phyloP scores from a whole-genome alignment of 2,797 vertebrate genomes.

The Sebastiscus albofasciatus region DNA sequence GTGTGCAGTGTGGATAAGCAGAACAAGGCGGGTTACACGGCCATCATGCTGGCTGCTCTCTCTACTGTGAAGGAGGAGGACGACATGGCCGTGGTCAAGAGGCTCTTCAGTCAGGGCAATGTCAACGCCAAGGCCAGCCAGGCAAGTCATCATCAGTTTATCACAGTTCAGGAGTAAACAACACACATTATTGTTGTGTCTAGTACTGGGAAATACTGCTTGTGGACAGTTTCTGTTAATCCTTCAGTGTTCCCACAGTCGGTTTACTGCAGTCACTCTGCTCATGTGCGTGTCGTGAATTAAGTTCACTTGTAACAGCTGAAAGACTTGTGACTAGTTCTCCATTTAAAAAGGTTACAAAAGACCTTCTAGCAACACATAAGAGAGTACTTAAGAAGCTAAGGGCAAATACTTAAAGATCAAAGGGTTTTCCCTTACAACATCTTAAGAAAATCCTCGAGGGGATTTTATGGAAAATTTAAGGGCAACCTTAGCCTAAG shows the following conservation, averaged over 20 bases:
- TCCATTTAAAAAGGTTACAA: too few relatives aligned
- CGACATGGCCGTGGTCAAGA: slow-evolving; percentile 90
- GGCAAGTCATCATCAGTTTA: slow-evolving; percentile 69
- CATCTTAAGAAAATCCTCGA: not conserved
- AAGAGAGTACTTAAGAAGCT: too few relatives aligned
- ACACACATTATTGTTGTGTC: not conserved
- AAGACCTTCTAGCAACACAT: too few relatives aligned
- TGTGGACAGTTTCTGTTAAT: not conserved
- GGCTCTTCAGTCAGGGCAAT: slow-evolving; percentile 89
- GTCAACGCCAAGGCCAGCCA: slow-evolving; percentile 96
- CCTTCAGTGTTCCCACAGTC: not conserved
- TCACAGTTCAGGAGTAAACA: not conserved
- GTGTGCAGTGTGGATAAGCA: slow-evolving; percentile 90
- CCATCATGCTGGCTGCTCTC: slow-evolving; percentile 94
- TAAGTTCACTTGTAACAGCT: not conserved
- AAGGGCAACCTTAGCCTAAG: too few relatives aligned
- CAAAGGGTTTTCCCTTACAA: too few relatives aligned
- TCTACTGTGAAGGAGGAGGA: slow-evolving; percentile 88
- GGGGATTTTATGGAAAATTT: too few relatives aligned
- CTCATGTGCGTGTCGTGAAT: not conserved
- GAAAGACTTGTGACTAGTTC: not conserved
- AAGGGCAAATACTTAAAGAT: too few relatives aligned
- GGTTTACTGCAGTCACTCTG: not conserved
- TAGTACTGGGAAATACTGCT: not conserved
- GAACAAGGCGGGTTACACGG: slow-evolving; percentile 96